Evolutionary conservation across 2,797 vertebrate genomes (phyloP).

Genomic region (Ambastaia sidthimunki): DNA sequence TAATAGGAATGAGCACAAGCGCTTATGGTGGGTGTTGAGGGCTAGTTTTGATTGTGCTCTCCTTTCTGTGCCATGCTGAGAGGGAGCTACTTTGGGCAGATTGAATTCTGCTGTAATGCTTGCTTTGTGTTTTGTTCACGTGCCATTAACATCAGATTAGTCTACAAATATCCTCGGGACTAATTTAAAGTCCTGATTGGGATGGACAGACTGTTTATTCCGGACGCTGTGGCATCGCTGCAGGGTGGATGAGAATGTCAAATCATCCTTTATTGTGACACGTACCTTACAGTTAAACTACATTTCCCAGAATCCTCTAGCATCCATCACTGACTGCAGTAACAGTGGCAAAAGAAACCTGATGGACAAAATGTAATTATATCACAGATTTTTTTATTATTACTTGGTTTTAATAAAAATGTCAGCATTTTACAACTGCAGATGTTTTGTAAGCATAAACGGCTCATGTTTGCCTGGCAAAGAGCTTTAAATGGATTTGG

Average conservation of each 20-base stretch:
- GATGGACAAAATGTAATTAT: background rate
- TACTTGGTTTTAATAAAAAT: background rate
- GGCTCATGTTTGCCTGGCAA: background rate
- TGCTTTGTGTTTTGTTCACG: background rate
- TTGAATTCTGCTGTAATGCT: constrained; percentile 22
- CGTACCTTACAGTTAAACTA: background rate
- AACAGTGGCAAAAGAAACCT: background rate
- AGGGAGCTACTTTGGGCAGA: constrained; percentile 14
- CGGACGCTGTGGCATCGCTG: background rate
- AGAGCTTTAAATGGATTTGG: background rate
- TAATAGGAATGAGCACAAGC: constrained; percentile 14
- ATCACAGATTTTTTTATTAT: background rate
- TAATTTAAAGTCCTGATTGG: constrained; percentile 13
- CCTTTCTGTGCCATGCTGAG: constrained; percentile 46
- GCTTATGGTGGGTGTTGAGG: background rate
- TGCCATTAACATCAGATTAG: constrained; percentile 39
- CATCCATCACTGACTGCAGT: background rate
- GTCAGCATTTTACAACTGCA: background rate
- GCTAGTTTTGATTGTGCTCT: background rate
- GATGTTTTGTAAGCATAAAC: background rate
- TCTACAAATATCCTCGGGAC: constrained; percentile 16
- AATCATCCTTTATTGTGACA: background rate
- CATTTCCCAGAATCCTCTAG: background rate
- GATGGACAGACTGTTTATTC: background rate
- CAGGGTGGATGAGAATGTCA: background rate